Conservation (phyloP, 2,888 invertebrate species). For the Sarcophaga rosellei region DNA sequence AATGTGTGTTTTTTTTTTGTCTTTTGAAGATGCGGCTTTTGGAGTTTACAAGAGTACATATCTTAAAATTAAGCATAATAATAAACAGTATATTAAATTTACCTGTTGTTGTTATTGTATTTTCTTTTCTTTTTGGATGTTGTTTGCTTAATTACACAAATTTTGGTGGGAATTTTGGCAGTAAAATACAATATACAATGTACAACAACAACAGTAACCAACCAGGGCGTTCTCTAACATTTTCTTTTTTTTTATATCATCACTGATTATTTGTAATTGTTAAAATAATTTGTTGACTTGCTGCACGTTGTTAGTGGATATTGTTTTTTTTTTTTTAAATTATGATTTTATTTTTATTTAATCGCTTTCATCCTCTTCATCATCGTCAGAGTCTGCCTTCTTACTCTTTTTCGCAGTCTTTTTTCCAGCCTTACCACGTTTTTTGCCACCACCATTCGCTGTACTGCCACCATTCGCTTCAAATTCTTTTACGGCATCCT, state of each 20-base stretch:
- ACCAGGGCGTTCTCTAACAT: background rate
- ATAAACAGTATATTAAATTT: constrained; percentile 13
- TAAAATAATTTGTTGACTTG: constrained; percentile 26
- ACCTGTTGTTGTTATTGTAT: constrained; percentile 30
- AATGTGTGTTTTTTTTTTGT: background rate
- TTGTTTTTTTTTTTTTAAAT: constrained; percentile 9
- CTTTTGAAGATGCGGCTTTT: background rate
- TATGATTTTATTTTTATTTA: constrained; percentile 79
- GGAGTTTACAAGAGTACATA: constrained; percentile 43
- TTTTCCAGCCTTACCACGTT: constrained; percentile 80
- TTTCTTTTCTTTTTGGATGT: constrained; percentile 5
- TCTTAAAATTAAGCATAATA: constrained; percentile 58
- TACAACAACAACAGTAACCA: constrained; percentile 23
- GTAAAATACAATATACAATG: constrained; percentile 47
- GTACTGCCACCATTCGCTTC: constrained; percentile 88
- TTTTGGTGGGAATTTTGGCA: constrained; percentile 59
- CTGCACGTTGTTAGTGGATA: constrained; percentile 52
- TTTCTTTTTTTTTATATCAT: constrained; percentile 12
- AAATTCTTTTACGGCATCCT: constrained; percentile 93
- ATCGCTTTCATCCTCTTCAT: constrained; percentile 86
- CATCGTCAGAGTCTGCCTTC: constrained; percentile 85
- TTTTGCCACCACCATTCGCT: constrained; percentile 82
- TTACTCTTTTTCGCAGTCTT: constrained; percentile 83
- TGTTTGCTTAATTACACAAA: constrained; percentile 38
- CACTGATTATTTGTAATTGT: background rate